Percentiles rank a stretch among this genome's conserved stretches.
phyloP scores from a whole-genome alignment of 2,113 vertebrate genomes.

The Dermatemys mawii region DNA sequence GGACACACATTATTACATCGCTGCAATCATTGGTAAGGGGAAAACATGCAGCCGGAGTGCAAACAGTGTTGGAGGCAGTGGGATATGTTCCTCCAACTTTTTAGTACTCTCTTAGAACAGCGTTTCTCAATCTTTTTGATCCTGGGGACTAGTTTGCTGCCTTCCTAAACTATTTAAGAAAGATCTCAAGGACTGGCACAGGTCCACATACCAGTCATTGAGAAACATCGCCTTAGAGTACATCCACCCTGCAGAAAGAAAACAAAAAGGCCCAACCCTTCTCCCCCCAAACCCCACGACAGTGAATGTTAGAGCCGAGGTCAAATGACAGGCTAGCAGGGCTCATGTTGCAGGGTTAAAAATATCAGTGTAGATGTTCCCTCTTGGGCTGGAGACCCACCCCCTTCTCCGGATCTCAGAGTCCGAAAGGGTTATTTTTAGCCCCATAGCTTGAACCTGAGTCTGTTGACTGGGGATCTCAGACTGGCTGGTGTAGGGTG shows the following conservation, averaged over 20 bases:
- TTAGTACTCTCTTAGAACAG: background rate
- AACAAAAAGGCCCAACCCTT: background rate
- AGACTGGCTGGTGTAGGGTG: background rate
- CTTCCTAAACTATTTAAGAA: background rate
- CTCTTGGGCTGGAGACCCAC: background rate
- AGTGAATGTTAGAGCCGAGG: background rate
- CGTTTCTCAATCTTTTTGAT: background rate
- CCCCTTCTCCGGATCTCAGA: background rate
- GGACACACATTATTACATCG: background rate
- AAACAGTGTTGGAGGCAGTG: background rate
- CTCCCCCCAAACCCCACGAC: background rate
- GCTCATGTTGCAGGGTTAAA: background rate
- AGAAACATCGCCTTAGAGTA: background rate
- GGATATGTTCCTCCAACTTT: background rate
- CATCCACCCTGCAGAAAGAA: background rate
- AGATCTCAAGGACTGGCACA: background rate
- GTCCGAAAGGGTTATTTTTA: background rate
- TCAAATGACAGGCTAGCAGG: background rate
- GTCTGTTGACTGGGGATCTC: background rate
- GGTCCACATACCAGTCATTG: background rate
- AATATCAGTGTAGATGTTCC: background rate
- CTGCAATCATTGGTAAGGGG: background rate
- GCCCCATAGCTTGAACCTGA: background rate
- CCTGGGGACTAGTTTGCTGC: background rate
- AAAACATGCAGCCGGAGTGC: background rate